A percentile compares a stretch with the other conserved stretches of the same genome.
Conservation (phyloP, 2,797 vertebrate genomes). For the Eupleurogrammus muticus region DNA sequence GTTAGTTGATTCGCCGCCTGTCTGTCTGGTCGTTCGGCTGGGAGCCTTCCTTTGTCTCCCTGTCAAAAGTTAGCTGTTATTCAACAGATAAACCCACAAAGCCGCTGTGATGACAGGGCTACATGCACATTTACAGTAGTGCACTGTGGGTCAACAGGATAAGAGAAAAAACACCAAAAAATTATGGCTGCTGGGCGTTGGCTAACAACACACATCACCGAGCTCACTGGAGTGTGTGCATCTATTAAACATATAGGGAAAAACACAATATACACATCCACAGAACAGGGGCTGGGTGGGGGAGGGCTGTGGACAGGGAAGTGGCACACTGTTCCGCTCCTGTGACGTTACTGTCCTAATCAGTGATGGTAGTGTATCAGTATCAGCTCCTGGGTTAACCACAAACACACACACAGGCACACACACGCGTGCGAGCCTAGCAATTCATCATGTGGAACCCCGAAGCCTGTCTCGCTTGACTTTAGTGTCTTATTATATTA, state of each 20-base stretch:
- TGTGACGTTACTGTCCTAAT: conserved; percentile 33
- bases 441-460: not conserved
- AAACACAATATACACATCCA: conserved; percentile 1
- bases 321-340: conserved; percentile 24
- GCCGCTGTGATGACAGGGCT: conserved; percentile 21
- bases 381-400: conserved; percentile 42
- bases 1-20: conserved; percentile 40
- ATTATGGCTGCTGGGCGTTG: conserved; percentile 43
- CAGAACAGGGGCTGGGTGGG: not conserved
- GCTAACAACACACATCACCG: conserved; percentile 45
- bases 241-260: not conserved
- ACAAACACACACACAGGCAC: not conserved
- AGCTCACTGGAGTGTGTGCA: conserved; percentile 28
- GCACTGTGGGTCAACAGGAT: conserved; percentile 26
- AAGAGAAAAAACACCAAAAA: conserved; percentile 32
- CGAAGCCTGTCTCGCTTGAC: not conserved
- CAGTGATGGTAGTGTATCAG: conserved; percentile 39
- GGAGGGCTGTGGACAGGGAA: conserved; percentile 2
- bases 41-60: conserved; percentile 29
- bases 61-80: conserved; percentile 38
- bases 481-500: not conserved
- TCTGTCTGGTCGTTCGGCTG: conserved; percentile 38
- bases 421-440: not conserved
- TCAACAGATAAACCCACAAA: conserved; percentile 43
- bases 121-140: conserved; percentile 35